Conservation (phyloP, 2,113 vertebrate genomes). For the Glaucomys volans region DNA sequence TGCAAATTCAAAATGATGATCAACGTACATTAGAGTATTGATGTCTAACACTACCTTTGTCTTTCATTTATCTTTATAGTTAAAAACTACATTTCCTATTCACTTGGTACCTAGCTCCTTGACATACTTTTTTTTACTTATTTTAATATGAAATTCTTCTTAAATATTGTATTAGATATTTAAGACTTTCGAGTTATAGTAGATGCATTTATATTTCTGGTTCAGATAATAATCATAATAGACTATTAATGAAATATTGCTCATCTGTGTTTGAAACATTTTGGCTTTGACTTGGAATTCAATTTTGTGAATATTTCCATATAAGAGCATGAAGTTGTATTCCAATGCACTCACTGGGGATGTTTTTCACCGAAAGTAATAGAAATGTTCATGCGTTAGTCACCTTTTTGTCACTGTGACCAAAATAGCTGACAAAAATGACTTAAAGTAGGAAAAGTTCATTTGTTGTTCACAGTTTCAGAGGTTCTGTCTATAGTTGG, state of each 20-base stretch:
- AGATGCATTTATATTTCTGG: neutral
- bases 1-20: conserved; percentile 78
- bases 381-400: neutral
- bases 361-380: neutral
- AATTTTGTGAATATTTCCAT: neutral
- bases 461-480: too few species aligned
- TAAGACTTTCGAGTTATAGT: neutral
- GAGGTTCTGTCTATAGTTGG: too few species aligned
- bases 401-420: too few species aligned
- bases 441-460: too few species aligned
- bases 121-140: neutral
- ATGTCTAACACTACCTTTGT: conserved; percentile 48
- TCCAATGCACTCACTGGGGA: neutral
- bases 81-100: conserved; percentile 60
- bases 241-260: neutral
- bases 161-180: neutral
- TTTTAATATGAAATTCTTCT: neutral
- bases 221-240: neutral
- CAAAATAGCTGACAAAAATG: too few species aligned
- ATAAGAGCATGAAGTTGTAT: neutral
- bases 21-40: conserved; percentile 70
- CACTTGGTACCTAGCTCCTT: neutral
- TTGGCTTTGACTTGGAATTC: neutral
- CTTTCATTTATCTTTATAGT: conserved; percentile 75
- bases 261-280: neutral